Percentiles rank a stretch among this genome's conserved stretches.
These are phyloP conservation scores for Perca flavescens DNA, from an alignment of 2,113 vertebrate species.

Conservation along the genomic window DNA sequence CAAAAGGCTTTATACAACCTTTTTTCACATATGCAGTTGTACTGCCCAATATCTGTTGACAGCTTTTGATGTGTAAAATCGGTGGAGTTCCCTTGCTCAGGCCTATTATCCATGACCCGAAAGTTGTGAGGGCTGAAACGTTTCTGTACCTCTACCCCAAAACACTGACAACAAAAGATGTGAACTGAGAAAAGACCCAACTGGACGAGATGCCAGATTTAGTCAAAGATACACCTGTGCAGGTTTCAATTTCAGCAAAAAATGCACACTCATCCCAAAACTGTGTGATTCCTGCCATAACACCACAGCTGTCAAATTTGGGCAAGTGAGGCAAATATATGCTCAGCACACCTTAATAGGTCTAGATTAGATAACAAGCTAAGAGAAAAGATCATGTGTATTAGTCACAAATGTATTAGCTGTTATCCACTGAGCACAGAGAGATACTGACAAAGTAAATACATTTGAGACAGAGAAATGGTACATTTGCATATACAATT, in stretches of 20 bases:
- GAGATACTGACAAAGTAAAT: not conserved
- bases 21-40: not conserved
- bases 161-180: not conserved
- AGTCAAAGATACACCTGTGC: not conserved
- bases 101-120: not conserved
- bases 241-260: not conserved
- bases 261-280: not conserved
- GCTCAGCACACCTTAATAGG: not conserved
- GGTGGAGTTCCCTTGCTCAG: not conserved
- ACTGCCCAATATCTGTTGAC: not conserved
- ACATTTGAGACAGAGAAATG: not conserved
- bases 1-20: not conserved
- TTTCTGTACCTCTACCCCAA: not conserved
- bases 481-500: conserved; percentile 1
- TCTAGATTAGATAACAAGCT: conserved; percentile 23
- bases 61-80: not conserved
- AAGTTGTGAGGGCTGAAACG: not conserved
- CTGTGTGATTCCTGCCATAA: not conserved
- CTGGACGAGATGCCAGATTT: not conserved
- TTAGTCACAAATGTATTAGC: not conserved
- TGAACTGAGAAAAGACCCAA: not conserved
- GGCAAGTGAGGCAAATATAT: not conserved
- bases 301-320: not conserved
- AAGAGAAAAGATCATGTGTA: not conserved
- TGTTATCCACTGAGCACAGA: not conserved